Evolutionary conservation across 2,888 invertebrate species (phyloP), one percentile per base, ranked within the genome.

Genomic region (Lycophotia porphyrea): DNA sequence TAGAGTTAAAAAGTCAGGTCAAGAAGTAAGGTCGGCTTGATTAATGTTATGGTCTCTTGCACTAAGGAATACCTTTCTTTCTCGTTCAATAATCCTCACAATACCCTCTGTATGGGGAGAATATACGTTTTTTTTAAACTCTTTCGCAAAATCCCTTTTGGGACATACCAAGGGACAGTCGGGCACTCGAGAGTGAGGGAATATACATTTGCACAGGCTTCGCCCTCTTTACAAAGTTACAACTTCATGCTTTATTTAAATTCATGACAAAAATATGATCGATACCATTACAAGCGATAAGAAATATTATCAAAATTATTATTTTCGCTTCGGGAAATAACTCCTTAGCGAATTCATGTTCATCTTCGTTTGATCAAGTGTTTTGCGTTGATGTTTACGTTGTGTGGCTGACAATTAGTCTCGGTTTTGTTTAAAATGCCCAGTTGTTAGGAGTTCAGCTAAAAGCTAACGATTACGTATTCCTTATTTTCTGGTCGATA

Each of bases 311-410:
- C n/a, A n/a, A n/a, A n/a, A n/a, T n/a, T n/a, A n/a, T n/a, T n/a
- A n/a, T n/a, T n/a, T n/a, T n/a, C 47, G 21, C 21, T 47, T 47
- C 8, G 21, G 21, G 21, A 8, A 47, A 47, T 44, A 21, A 47
- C 47, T 47, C 47, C n/a, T n/a, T n/a, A n/a, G n/a, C n/a, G n/a
- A n/a, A n/a, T n/a, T n/a, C n/a, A n/a, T n/a, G 11, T 11, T 39
- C 24, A 15, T 64, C n/a, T 65, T n/a, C 5, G 13, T 71, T 71
- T 71, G 36, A 34, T 58, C 72, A 58, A 58, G 8, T 36, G 36
- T 52, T 52, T 52, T 52, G n/a, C 1, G 24, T 9, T 31, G 0
- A n/a, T 73, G 9, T 39, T 47, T 60, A 2, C 24, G 44, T 27
- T 18, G 4, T 44, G 1, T 47, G 47, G 47, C 47, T 27, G 11